phyloP scores from a whole-genome alignment of 2,113 vertebrate species.

The Anhinga rufa region DNA sequence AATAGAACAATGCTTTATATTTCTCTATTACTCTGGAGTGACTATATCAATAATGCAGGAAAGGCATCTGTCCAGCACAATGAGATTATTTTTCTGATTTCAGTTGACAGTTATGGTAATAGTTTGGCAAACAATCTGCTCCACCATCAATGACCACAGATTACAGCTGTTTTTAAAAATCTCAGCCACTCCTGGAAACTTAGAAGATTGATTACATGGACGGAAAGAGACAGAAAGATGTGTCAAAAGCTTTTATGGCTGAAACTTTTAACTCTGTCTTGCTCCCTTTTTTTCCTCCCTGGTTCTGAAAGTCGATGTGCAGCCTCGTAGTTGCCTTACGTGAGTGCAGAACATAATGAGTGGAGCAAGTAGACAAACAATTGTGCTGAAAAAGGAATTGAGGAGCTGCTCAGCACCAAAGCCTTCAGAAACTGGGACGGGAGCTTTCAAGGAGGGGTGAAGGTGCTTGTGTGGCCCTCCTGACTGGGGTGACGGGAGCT shows the following conservation, averaged over 20 bases:
- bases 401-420: not conserved
- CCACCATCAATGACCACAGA: constrained; percentile 89
- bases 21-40: constrained; percentile 89
- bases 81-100: constrained; percentile 99
- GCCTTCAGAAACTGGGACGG: not conserved
- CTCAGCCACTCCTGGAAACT: constrained; percentile 80
- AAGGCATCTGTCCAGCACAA: constrained; percentile 92
- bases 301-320: not conserved
- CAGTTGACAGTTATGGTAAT: constrained; percentile 98
- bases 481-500: not conserved
- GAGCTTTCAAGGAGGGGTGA: not conserved
- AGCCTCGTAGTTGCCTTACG: not conserved
- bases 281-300: not conserved
- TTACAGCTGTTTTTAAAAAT: constrained; percentile 97
- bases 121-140: constrained; percentile 99
- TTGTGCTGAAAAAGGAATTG: fast-evolving
- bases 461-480: not conserved
- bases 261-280: constrained; percentile 76
- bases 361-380: not conserved
- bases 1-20: constrained; percentile 99
- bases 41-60: constrained; percentile 99
- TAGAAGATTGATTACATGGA: constrained; percentile 87
- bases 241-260: constrained; percentile 76
- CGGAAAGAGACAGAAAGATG: constrained; percentile 80
- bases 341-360: not conserved